Percentiles rank a stretch among this genome's conserved stretches.
phyloP scores from a whole-genome alignment of 2,888 invertebrate genomes.

The Pristionchus maxplancki region DNA sequence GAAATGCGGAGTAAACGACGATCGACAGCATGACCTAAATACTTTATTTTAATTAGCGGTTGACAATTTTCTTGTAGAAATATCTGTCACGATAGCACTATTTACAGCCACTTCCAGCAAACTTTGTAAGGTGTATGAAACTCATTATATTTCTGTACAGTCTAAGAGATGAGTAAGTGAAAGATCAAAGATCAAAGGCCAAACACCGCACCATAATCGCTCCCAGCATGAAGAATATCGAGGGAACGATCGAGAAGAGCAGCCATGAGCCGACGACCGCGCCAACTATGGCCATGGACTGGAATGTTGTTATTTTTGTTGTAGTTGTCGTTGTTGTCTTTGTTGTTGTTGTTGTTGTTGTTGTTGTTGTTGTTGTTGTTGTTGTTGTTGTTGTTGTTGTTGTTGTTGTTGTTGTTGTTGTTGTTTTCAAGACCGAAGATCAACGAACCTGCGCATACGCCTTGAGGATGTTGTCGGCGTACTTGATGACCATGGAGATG shows the following conservation, averaged over 20 bases:
- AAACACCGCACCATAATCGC: constrained; percentile 56
- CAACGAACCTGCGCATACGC: constrained; percentile 86
- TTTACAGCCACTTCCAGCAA: too few relatives aligned
- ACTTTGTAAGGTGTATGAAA: too few relatives aligned
- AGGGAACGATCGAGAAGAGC: constrained; percentile 83
- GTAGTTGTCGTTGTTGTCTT: too few relatives aligned
- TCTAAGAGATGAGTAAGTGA: too few relatives aligned
- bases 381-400: too few relatives aligned
- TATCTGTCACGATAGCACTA: not conserved
- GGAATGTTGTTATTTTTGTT: not conserved
- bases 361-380: too few relatives aligned
- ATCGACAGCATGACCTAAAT: constrained; percentile 84
- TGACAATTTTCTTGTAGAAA: too few relatives aligned
- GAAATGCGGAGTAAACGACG: constrained; percentile 85
- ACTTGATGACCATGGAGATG: constrained; percentile 96
- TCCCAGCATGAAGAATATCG: constrained; percentile 31
- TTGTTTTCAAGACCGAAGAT: not conserved
- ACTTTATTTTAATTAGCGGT: not conserved
- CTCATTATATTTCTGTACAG: too few relatives aligned
- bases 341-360: too few relatives aligned
- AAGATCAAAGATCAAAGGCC: not conserved
- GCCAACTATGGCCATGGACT: constrained; percentile 91
- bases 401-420: too few relatives aligned
- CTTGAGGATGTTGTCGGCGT: constrained; percentile 97
- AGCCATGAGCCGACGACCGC: constrained; percentile 95